These are phyloP conservation scores for Notospermus geniculatus DNA, from an alignment of 1,140 invertebrate genomes.

Conservation along the genomic window DNA sequence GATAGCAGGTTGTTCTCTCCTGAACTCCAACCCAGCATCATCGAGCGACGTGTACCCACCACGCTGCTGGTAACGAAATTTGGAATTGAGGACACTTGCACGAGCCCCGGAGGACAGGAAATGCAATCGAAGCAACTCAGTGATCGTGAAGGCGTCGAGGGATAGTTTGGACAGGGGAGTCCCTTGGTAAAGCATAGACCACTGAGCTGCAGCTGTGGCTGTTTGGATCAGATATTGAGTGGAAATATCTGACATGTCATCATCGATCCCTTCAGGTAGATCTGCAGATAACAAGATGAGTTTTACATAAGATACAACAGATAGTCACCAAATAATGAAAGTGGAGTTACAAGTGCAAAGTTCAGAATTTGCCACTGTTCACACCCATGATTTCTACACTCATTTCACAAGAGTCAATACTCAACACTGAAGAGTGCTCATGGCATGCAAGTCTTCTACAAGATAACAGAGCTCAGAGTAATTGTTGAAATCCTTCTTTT, in stretches of 20 bases:
- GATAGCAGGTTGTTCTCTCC: constrained; percentile 69
- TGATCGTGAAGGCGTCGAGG: constrained; percentile 80
- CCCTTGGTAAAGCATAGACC: constrained; percentile 48
- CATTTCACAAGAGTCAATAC: too few species aligned
- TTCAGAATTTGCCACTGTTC: too few species aligned
- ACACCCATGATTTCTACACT: too few species aligned
- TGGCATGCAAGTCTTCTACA: too few species aligned
- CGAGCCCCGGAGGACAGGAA: constrained; percentile 81
- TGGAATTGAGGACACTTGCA: constrained; percentile 55
- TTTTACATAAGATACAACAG: too few species aligned
- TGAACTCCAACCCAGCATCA: constrained; percentile 79
- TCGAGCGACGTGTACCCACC: constrained; percentile 79
- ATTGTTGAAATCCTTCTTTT: too few species aligned
- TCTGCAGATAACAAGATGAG: background rate
- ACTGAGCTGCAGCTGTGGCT: constrained; percentile 57
- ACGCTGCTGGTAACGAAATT: constrained; percentile 59
- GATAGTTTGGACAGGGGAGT: constrained; percentile 72
- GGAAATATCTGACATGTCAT: constrained; percentile 34
- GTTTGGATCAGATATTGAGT: constrained; percentile 52
- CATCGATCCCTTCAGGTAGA: constrained; percentile 14
- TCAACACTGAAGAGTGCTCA: too few species aligned
- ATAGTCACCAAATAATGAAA: too few species aligned
- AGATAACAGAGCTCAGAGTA: too few species aligned
- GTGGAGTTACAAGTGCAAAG: too few species aligned
- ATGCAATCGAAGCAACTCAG: constrained; percentile 87